phyloP scores from a whole-genome alignment of 2,113 vertebrate species.

The Gadus macrocephalus region DNA sequence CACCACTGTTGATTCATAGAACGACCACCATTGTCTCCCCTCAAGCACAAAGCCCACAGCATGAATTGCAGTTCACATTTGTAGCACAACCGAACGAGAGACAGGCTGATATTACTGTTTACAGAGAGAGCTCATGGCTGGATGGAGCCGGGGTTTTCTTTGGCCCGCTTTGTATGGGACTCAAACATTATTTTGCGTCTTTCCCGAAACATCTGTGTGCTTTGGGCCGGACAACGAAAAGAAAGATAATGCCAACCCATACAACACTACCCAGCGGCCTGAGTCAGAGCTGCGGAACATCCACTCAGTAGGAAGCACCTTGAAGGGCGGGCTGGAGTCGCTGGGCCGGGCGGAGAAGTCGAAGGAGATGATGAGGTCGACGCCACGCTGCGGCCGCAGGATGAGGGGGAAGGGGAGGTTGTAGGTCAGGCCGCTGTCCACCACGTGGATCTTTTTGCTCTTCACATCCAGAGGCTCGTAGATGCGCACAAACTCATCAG shows the following conservation, averaged over 20 bases:
- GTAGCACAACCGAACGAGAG: background rate
- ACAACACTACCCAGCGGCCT: background rate
- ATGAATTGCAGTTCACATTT: background rate
- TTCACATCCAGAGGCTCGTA: conserved; percentile 96
- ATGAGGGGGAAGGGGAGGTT: conserved; percentile 93
- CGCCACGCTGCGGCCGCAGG: conserved; percentile 83
- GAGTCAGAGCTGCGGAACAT: background rate
- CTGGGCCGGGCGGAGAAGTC: conserved; percentile 94
- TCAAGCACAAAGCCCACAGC: background rate
- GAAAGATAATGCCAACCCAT: background rate
- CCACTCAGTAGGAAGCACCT: conserved; percentile 67
- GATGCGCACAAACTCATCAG: conserved; percentile 93
- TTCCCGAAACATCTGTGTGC: background rate
- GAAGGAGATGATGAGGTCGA: conserved; percentile 94
- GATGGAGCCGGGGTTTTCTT: too few species aligned
- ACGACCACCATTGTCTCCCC: background rate
- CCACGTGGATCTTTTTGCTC: conserved; percentile 96
- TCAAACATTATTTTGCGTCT: background rate
- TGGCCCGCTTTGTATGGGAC: too few species aligned
- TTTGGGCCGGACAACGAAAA: background rate
- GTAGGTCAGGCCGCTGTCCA: conserved; percentile 95
- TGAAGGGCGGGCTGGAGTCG: conserved; percentile 94
- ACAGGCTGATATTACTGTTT: too few species aligned
- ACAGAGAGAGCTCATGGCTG: too few species aligned
- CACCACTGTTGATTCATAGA: background rate